Percentiles rank a stretch among this genome's conserved stretches.
These are phyloP conservation scores for Probaryconus sp. DNA, from an alignment of 1,140 invertebrate species.

Conservation along the genomic window DNA sequence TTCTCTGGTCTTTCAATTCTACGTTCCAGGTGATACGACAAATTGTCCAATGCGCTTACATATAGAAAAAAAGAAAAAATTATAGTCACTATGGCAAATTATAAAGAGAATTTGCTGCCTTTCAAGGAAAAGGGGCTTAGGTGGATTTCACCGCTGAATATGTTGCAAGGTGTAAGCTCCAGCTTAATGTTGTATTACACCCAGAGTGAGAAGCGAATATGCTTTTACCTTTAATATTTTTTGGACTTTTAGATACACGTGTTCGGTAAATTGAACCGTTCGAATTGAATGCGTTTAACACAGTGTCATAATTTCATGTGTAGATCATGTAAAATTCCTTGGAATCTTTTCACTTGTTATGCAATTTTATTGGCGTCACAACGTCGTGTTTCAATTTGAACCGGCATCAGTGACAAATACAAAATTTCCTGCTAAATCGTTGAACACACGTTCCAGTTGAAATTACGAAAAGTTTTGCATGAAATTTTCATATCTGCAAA, in stretches of 20 bases:
- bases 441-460: slow-evolving; percentile 16
- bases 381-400: slow-evolving; percentile 33
- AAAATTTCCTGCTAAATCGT: slow-evolving; percentile 15
- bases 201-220: too few species aligned
- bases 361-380: slow-evolving; percentile 32
- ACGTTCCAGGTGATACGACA: background rate
- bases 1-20: background rate
- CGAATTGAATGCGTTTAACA: too few species aligned
- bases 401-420: slow-evolving; percentile 27
- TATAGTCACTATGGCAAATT: too few species aligned
- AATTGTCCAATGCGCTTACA: too few species aligned
- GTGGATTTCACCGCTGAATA: too few species aligned
- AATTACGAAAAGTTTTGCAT: slow-evolving; percentile 40
- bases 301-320: too few species aligned
- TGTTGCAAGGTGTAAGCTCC: too few species aligned
- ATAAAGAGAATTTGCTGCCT: too few species aligned
- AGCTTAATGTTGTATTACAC: background rate
- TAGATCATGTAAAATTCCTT: too few species aligned
- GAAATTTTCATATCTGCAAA: slow-evolving; percentile 45
- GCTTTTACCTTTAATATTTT: too few species aligned
- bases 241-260: background rate
- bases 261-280: slow-evolving; percentile 1
- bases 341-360: slow-evolving; percentile 4
- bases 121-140: too few species aligned
- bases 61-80: too few species aligned